A percentile compares a stretch with the other conserved stretches of the same genome.
phyloP scores from a whole-genome alignment of 2,888 invertebrate genomes.

The Urechis unicinctus region DNA sequence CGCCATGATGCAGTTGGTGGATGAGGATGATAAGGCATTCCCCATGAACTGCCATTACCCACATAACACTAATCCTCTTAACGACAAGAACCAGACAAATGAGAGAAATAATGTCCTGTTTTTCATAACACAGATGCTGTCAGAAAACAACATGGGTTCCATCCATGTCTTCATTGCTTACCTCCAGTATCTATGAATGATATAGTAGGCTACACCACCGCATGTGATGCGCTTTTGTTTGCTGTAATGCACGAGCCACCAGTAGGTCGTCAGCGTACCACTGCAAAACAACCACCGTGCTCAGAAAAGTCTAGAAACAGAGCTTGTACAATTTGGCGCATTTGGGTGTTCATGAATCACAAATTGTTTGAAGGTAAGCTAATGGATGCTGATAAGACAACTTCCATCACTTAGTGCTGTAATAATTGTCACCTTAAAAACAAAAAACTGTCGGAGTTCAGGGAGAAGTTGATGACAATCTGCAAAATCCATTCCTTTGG shows the following conservation, averaged over 20 bases:
- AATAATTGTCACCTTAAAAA: constrained; percentile 11
- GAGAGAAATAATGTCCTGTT: too few species aligned
- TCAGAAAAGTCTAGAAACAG: neutral
- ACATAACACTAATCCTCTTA: too few species aligned
- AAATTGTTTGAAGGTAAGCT: neutral
- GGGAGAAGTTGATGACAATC: constrained; percentile 32
- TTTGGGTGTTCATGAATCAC: too few species aligned
- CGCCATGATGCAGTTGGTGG: too few species aligned
- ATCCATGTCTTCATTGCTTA: constrained; percentile 1
- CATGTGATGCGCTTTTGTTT: constrained; percentile 1
- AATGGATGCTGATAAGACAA: neutral
- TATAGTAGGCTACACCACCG: constrained; percentile 2
- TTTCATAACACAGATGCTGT: too few species aligned
- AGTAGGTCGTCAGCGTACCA: constrained; percentile 13
- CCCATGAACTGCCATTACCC: too few species aligned
- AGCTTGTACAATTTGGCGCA: neutral
- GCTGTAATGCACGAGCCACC: constrained; percentile 9
- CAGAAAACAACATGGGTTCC: neutral
- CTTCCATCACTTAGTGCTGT: too few species aligned
- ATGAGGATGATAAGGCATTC: too few species aligned
- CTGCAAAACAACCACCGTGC: constrained; percentile 4
- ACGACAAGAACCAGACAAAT: too few species aligned
- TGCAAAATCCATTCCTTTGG: constrained; percentile 23
- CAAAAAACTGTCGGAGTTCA: constrained; percentile 12
- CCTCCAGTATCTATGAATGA: constrained; percentile 15